phyloP scores from a whole-genome alignment of 2,797 vertebrate genomes.

The Alca torda region DNA sequence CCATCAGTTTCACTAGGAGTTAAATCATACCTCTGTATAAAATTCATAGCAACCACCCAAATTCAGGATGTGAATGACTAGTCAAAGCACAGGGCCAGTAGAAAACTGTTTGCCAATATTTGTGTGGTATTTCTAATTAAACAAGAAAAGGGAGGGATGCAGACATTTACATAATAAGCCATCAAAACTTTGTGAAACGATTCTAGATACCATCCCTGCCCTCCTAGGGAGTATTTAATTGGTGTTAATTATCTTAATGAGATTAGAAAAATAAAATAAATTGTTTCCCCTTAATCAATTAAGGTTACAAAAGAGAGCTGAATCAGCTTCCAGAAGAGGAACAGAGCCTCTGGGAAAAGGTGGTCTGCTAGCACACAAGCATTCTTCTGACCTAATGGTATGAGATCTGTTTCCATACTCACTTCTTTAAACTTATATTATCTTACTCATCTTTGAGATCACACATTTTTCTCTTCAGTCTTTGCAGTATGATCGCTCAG shows the following conservation, averaged over 20 bases:
- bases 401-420: neutral
- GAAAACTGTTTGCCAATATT: neutral
- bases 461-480: neutral
- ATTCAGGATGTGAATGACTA: neutral
- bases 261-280: neutral
- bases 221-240: neutral
- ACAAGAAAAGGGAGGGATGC: neutral
- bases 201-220: neutral
- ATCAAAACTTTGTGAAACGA: neutral
- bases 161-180: neutral
- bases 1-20: neutral
- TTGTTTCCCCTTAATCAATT: neutral
- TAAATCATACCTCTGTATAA: neutral
- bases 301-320: neutral
- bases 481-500: neutral
- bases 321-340: neutral
- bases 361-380: neutral
- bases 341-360: neutral
- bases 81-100: neutral
- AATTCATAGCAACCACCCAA: neutral
- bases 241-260: neutral
- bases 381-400: neutral
- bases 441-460: neutral
- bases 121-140: neutral
- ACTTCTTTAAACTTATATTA: neutral